A percentile compares a stretch with the other conserved stretches of the same genome.
Evolutionary conservation across 2,113 vertebrate species (phyloP).

Genomic region (Bubo scandiacus): DNA sequence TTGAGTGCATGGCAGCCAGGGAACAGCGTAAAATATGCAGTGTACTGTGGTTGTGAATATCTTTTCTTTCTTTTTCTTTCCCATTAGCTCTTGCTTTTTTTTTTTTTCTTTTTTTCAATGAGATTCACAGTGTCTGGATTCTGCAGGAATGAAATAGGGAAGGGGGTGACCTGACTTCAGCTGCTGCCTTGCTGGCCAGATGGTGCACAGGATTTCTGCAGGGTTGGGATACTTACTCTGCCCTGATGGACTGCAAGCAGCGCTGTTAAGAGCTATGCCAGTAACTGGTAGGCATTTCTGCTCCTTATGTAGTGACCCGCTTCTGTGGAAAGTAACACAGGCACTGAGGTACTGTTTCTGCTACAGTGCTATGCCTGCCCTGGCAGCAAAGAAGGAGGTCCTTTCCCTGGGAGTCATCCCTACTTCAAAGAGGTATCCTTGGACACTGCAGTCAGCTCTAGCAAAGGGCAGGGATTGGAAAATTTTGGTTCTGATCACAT

Average conservation of each 20-base stretch:
- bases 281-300: neutral
- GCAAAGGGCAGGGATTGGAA: neutral
- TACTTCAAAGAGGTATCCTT: neutral
- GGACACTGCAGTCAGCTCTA: neutral
- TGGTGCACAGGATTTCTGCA: fast-evolving
- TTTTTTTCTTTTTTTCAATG: neutral
- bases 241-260: neutral
- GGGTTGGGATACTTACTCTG: neutral
- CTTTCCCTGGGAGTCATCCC: neutral
- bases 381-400: neutral
- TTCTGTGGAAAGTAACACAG: neutral
- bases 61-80: neutral
- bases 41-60: neutral
- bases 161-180: neutral
- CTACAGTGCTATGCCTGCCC: neutral
- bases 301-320: neutral
- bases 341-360: neutral
- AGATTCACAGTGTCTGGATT: neutral
- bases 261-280: neutral
- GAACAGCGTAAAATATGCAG: neutral
- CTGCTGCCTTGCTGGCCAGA: neutral
- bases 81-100: neutral
- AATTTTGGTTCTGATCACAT: neutral
- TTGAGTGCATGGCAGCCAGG: neutral
- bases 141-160: neutral